These are phyloP conservation scores for Salminus brasiliensis DNA, from an alignment of 2,113 vertebrate species.

Conservation along the genomic window DNA sequence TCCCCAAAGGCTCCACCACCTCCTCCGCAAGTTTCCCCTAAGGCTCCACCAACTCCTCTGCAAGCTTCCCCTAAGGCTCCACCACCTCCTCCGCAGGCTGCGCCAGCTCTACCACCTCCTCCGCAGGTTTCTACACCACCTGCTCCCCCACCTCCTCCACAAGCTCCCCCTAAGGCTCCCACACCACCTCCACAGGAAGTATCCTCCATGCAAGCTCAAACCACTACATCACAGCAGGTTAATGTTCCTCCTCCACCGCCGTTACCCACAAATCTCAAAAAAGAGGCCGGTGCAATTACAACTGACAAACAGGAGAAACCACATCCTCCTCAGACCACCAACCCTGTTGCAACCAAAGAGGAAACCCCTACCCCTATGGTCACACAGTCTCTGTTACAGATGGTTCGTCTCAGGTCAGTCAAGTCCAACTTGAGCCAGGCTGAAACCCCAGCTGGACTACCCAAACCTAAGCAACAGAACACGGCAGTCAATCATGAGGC, in stretches of 20 bases:
- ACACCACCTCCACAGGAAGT: constrained; percentile 23
- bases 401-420: constrained; percentile 84
- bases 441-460: constrained; percentile 31
- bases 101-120: constrained; percentile 9
- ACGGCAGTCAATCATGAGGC: constrained; percentile 54
- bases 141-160: constrained; percentile 54
- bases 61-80: constrained; percentile 18
- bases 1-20: constrained; percentile 13
- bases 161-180: neutral
- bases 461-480: constrained; percentile 44
- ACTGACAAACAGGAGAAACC: constrained; percentile 62
- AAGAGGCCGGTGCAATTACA: constrained; percentile 36
- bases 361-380: constrained; percentile 76
- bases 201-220: constrained; percentile 17
- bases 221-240: constrained; percentile 49
- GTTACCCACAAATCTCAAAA: constrained; percentile 40
- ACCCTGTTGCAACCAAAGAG: constrained; percentile 63
- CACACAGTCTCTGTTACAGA: constrained; percentile 85
- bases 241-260: constrained; percentile 33
- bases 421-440: constrained; percentile 52
- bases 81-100: constrained; percentile 10
- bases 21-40: constrained; percentile 27
- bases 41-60: constrained; percentile 16
- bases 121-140: constrained; percentile 22
- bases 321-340: constrained; percentile 48